These are phyloP conservation scores for Megalonaias nervosa DNA, from an alignment of 1,140 invertebrate genomes.

Conservation along the genomic window DNA sequence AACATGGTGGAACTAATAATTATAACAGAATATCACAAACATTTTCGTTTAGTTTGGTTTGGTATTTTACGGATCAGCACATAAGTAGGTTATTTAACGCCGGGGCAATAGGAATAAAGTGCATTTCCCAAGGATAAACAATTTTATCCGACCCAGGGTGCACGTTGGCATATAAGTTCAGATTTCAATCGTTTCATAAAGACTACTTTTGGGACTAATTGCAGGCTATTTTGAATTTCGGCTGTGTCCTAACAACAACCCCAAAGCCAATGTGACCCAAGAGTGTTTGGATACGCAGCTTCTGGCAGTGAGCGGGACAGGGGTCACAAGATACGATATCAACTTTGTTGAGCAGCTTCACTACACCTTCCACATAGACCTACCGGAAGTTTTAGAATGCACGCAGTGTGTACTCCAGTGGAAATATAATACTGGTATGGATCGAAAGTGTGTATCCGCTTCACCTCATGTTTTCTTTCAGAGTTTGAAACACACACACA, in stretches of 20 bases:
- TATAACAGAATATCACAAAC: too few relatives aligned
- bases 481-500: background rate
- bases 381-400: slow-evolving; percentile 46
- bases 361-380: slow-evolving; percentile 30
- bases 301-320: slow-evolving; percentile 57
- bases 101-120: too few relatives aligned
- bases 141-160: too few relatives aligned
- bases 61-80: too few relatives aligned
- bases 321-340: slow-evolving; percentile 24
- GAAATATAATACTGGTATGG: slow-evolving; percentile 55
- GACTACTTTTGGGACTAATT: too few relatives aligned
- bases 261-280: slow-evolving; percentile 18
- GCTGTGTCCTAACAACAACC: slow-evolving; percentile 79
- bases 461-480: background rate
- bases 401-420: slow-evolving; percentile 61
- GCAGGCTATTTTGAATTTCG: slow-evolving; percentile 89
- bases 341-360: background rate
- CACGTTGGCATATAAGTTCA: slow-evolving; percentile 7
- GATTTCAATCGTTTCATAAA: too few relatives aligned
- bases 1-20: too few relatives aligned
- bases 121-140: too few relatives aligned
- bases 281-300: slow-evolving; percentile 39
- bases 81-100: too few relatives aligned
- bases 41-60: too few relatives aligned
- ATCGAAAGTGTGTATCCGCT: background rate